phyloP scores from a whole-genome alignment of 2,113 vertebrate genomes.

The Lasiurus cinereus region DNA sequence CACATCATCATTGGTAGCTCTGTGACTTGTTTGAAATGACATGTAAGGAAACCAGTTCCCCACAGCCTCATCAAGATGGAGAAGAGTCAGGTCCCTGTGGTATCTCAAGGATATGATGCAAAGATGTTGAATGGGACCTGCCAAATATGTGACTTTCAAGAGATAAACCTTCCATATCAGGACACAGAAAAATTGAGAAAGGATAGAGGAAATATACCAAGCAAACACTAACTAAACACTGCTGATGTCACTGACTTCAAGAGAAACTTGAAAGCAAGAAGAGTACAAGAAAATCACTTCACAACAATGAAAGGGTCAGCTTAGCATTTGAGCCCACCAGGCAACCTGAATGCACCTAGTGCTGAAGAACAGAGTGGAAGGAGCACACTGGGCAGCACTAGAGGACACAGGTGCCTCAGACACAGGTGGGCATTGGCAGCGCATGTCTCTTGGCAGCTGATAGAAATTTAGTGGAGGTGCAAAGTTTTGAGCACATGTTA shows the following conservation, averaged over 20 bases:
- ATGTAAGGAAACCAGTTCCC: not conserved
- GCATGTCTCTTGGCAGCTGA: not conserved
- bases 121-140: not conserved
- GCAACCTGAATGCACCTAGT: not conserved
- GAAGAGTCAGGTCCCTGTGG: not conserved
- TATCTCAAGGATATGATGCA: not conserved
- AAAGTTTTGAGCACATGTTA: too few species aligned
- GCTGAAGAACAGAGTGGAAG: too few species aligned
- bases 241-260: not conserved
- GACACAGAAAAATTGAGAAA: not conserved
- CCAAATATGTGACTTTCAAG: too few species aligned
- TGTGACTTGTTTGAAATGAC: rapidly evolving
- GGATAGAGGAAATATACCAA: not conserved
- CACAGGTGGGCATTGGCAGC: not conserved
- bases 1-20: not conserved
- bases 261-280: not conserved
- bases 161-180: not conserved
- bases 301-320: not conserved
- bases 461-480: not conserved
- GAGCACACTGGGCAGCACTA: not conserved
- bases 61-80: not conserved
- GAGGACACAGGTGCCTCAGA: not conserved
- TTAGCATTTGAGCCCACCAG: not conserved
- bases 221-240: not conserved
- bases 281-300: not conserved